These are phyloP conservation scores for Trichonephila clavata DNA, from an alignment of 1,140 invertebrate genomes.

Conservation along the genomic window DNA sequence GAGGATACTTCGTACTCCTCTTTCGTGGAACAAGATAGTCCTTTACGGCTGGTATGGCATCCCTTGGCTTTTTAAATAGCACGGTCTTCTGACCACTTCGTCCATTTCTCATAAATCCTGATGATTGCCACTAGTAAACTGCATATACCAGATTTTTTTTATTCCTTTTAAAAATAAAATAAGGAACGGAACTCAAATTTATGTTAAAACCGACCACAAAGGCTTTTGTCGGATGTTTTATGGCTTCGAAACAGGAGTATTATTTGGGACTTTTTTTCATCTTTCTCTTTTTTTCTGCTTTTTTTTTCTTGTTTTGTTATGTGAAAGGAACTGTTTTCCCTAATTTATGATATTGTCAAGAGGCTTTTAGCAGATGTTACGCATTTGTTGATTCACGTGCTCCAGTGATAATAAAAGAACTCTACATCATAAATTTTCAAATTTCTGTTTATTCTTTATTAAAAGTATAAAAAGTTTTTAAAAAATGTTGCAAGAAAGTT, in stretches of 20 bases:
- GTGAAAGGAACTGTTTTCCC: not conserved
- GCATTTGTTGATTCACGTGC: not conserved
- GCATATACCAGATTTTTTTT: not conserved
- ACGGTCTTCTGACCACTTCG: not conserved
- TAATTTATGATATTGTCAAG: not conserved
- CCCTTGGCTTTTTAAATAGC: slow-evolving; percentile 5
- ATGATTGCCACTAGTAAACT: slow-evolving; percentile 31
- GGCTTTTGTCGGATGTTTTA: not conserved
- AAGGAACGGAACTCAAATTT: not conserved
- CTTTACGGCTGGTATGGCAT: not conserved
- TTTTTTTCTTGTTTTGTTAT: not conserved
- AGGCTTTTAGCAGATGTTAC: not conserved
- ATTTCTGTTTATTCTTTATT: too few relatives aligned
- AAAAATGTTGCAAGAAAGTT: too few relatives aligned
- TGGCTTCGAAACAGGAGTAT: not conserved
- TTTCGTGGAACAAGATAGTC: not conserved
- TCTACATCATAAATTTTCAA: too few relatives aligned
- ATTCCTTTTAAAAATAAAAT: not conserved
- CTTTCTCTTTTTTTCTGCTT: not conserved
- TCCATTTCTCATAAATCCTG: slow-evolving; percentile 44
- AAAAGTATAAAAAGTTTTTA: too few relatives aligned
- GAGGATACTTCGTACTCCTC: not conserved
- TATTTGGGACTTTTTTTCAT: not conserved
- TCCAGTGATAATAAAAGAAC: not conserved
- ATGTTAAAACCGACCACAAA: not conserved